Conservation (phyloP, 2,113 vertebrate species). For the Astur gentilis region DNA sequence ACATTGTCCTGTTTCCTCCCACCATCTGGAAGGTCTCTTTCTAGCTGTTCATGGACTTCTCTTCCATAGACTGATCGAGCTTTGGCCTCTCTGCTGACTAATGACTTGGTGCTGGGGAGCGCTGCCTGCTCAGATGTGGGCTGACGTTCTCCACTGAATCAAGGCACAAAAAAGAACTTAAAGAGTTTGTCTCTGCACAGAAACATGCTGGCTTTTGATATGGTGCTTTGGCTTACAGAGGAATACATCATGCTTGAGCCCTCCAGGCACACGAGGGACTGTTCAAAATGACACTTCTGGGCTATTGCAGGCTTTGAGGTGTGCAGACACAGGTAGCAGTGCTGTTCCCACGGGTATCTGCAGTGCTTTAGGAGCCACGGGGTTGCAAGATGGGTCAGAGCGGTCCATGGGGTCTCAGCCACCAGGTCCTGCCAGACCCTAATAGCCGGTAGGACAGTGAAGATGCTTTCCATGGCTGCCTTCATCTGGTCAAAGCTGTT, state of each 20-base stretch:
- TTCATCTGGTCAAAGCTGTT: not conserved
- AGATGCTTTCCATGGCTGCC: not conserved
- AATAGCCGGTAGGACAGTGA: not conserved
- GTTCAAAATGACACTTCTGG: not conserved
- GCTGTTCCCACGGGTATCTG: not conserved
- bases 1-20: not conserved
- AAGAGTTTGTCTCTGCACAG: not conserved
- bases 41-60: not conserved
- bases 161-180: not conserved
- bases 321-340: accelerated
- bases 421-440: not conserved
- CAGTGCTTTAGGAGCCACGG: not conserved
- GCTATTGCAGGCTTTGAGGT: not conserved
- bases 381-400: not conserved
- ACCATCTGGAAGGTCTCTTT: not conserved
- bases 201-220: not conserved
- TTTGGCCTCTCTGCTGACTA: not conserved
- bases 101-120: not conserved
- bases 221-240: not conserved
- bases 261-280: not conserved
- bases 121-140: not conserved
- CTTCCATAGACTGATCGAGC: not conserved
- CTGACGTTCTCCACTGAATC: not conserved
- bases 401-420: not conserved
- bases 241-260: not conserved